A percentile compares a stretch with the other conserved stretches of the same genome.
These are phyloP conservation scores for Falco peregrinus DNA, from an alignment of 2,797 vertebrate species.

Conservation along the genomic window DNA sequence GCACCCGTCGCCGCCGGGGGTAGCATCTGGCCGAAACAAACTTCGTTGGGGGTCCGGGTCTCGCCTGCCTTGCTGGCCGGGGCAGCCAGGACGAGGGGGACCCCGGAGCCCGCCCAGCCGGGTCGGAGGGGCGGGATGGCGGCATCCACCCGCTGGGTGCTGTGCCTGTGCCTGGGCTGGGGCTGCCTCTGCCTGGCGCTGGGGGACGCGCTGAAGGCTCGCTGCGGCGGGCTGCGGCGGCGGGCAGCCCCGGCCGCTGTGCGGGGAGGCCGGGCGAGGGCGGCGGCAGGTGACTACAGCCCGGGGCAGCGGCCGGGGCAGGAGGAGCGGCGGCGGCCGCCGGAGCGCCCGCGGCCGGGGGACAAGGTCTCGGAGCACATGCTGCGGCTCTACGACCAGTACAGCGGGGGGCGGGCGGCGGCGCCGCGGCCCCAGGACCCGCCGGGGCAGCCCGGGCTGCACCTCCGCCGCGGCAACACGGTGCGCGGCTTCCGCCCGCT, in stretches of 20 bases:
- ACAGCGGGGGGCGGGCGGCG: slow-evolving; percentile 70
- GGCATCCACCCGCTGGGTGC: slow-evolving; percentile 59
- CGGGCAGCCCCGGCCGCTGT: not conserved
- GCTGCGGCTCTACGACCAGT: slow-evolving; percentile 90
- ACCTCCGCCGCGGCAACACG: slow-evolving; percentile 86
- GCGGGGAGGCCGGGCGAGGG: not conserved
- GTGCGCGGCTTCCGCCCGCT: slow-evolving; percentile 84
- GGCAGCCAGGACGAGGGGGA: not conserved
- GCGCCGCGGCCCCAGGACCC: not conserved
- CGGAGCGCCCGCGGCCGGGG: slow-evolving; percentile 34
- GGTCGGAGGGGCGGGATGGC: slow-evolving; percentile 77
- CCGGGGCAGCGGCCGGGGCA: not conserved
- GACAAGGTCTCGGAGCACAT: slow-evolving; percentile 92
- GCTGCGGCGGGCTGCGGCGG: slow-evolving; percentile 52
- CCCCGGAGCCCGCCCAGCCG: too few relatives aligned
- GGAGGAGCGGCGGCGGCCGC: not conserved
- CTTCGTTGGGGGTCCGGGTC: not conserved
- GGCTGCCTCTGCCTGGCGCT: slow-evolving; percentile 77
- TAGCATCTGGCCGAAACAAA: not conserved
- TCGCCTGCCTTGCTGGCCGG: not conserved
- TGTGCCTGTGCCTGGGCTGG: slow-evolving; percentile 83
- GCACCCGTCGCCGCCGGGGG: not conserved
- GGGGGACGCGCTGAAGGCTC: slow-evolving; percentile 73
- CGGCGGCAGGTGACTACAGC: not conserved
- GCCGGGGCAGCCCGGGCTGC: not conserved